A percentile compares a stretch with the other conserved stretches of the same genome.
phyloP scores from a whole-genome alignment of 2,113 vertebrate species.

The Myiagra hebetior region DNA sequence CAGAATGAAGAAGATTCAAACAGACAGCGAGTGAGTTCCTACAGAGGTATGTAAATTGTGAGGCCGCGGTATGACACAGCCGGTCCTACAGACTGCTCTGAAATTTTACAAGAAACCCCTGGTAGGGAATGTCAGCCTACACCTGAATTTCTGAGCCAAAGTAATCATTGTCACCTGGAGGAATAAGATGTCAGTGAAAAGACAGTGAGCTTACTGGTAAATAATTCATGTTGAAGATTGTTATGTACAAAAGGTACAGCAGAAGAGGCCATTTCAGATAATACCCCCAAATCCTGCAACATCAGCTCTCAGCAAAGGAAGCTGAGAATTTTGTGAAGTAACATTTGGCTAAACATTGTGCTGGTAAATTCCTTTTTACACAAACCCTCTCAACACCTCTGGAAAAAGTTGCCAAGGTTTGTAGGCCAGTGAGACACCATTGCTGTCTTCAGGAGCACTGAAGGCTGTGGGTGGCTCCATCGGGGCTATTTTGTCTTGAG shows the following conservation, averaged over 20 bases:
- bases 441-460: background rate
- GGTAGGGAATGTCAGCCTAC: background rate
- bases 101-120: background rate
- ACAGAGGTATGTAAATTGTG: constrained; percentile 7
- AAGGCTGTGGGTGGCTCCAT: background rate
- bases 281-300: background rate
- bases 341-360: background rate
- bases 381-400: background rate
- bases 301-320: background rate
- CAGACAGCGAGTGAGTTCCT: background rate
- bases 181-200: background rate
- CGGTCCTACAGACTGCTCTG: background rate
- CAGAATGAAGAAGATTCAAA: constrained; percentile 17
- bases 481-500: background rate
- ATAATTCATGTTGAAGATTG: background rate
- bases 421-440: background rate
- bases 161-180: background rate
- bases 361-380: background rate
- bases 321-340: background rate
- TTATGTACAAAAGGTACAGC: background rate
- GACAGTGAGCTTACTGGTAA: background rate
- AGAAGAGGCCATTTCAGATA: background rate
- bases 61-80: background rate
- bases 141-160: constrained; percentile 3
- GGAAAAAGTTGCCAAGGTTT: background rate